Percentiles rank a stretch among this genome's conserved stretches.
Conservation (phyloP, 1,140 invertebrate species). For the Euwallacea similis region DNA sequence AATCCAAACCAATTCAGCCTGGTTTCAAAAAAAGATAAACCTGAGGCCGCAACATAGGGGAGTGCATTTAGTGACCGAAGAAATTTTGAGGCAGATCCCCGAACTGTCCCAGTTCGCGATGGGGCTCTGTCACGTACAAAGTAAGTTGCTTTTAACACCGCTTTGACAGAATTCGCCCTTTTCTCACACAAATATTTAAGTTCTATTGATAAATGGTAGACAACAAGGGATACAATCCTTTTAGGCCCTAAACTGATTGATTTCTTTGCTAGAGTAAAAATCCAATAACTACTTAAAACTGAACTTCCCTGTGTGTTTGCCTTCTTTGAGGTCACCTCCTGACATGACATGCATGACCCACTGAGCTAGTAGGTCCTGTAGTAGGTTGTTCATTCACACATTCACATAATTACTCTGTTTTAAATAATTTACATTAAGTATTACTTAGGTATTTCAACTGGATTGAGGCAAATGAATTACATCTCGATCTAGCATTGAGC, state of each 20-base stretch:
- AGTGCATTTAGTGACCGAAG: slow-evolving; percentile 93
- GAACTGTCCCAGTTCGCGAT: slow-evolving; percentile 91
- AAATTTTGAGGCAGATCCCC: slow-evolving; percentile 89
- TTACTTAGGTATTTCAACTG: too few relatives aligned
- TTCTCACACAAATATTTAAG: too few relatives aligned
- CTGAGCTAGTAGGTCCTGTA: too few relatives aligned
- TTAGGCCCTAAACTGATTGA: neutral
- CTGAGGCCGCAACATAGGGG: slow-evolving; percentile 91
- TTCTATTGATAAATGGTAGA: too few relatives aligned
- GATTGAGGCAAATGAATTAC: too few relatives aligned
- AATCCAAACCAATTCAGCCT: slow-evolving; percentile 90
- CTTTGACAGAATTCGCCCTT: too few relatives aligned
- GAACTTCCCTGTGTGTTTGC: slow-evolving; percentile 1
- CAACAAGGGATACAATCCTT: too few relatives aligned
- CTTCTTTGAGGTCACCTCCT: slow-evolving; percentile 11
- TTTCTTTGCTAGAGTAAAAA: neutral
- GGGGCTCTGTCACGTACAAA: slow-evolving; percentile 93
- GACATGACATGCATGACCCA: too few relatives aligned
- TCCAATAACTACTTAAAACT: neutral
- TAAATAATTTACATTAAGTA: too few relatives aligned
- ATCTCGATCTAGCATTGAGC: too few relatives aligned
- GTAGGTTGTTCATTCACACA: too few relatives aligned
- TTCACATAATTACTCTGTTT: too few relatives aligned
- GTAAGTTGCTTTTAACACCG: slow-evolving; percentile 64
- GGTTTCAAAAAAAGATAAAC: slow-evolving; percentile 96